Base-by-base conservation (phyloP, 2,888 invertebrate species). In the Chymomyza fuscimana region DNA sequence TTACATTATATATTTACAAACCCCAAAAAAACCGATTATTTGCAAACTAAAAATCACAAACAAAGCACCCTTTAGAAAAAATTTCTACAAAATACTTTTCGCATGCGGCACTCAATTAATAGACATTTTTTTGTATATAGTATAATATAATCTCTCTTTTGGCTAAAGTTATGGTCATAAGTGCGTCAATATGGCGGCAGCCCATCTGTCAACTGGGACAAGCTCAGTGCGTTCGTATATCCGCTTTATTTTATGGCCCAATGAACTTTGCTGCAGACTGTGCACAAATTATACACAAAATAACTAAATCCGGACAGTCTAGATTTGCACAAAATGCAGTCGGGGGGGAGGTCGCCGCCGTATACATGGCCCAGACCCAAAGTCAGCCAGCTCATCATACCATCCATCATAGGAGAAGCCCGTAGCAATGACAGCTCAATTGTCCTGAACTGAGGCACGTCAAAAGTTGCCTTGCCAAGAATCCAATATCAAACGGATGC, bases 341-440 rank as follows among this genome's bases (percentile, higher is more conserved):
- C 63, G 60, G 51, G 36, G 2, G 10, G 5, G 6, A 5, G 5
- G 62, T 65, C 54, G 15, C 40, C 40, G 63, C 51, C 65, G 40
- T 7, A 9, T 5, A 22, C 50, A 22, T 22, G 52, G 10, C 9
- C 5, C 32, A 32, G 6, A 32, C 32, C 32, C 32, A 32, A 3
- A 32, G 32, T 6, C 12, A 12, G 40, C 3, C 40, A 12, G 40
- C 12, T 16, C 54, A 16, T 5, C 69, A 50, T 32, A 16, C 70
- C 72, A 79, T 80, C 80, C 80, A 82, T 82, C 80, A 82, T 71
- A 32, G 50, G 29, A 52, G 36, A 12, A 12, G 5, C 4, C 63
- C 25, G 63, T 58, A 46, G 63, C 67, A 66, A n/a, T 77, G 81
- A 81, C 81, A 81, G 77, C 85, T 81, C 85, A 75, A 81, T 84